A percentile compares a stretch with the other conserved stretches of the same genome.
phyloP scores from a whole-genome alignment of 2,797 vertebrate species.

The Saxicola maurus region DNA sequence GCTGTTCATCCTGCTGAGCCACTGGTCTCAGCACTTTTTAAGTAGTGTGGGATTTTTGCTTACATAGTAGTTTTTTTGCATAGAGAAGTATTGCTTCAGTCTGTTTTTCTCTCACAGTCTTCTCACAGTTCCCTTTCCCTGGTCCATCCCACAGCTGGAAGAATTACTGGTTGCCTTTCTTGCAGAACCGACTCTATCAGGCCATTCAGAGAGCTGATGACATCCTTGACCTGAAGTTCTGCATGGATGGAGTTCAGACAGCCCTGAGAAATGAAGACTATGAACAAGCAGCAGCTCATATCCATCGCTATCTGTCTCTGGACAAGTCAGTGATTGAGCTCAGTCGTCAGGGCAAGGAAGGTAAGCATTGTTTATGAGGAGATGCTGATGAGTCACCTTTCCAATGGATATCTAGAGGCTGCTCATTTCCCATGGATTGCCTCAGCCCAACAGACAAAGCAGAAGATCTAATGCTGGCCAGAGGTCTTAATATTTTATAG shows the following conservation, averaged over 20 bases:
- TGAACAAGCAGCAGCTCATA: constrained; percentile 94
- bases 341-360: constrained; percentile 94
- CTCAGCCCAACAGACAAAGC: background rate
- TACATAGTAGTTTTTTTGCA: accelerated
- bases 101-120: accelerated
- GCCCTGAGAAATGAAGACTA: constrained; percentile 91
- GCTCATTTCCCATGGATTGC: background rate
- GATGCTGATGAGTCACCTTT: background rate
- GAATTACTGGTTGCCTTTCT: background rate
- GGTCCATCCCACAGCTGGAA: background rate
- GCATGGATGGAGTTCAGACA: constrained; percentile 95
- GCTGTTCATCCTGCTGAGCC: background rate
- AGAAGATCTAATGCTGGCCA: background rate
- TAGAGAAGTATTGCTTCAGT: background rate
- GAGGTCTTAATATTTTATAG: background rate
- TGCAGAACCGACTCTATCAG: constrained; percentile 94
- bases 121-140: background rate
- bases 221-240: constrained; percentile 96
- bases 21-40: background rate
- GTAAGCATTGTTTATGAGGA: constrained; percentile 55
- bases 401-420: background rate
- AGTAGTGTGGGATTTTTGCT: background rate
- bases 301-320: constrained; percentile 93
- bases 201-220: constrained; percentile 97
- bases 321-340: constrained; percentile 98